These are phyloP conservation scores for Plebejus argus DNA, from an alignment of 2,888 invertebrate species.

Conservation along the genomic window DNA sequence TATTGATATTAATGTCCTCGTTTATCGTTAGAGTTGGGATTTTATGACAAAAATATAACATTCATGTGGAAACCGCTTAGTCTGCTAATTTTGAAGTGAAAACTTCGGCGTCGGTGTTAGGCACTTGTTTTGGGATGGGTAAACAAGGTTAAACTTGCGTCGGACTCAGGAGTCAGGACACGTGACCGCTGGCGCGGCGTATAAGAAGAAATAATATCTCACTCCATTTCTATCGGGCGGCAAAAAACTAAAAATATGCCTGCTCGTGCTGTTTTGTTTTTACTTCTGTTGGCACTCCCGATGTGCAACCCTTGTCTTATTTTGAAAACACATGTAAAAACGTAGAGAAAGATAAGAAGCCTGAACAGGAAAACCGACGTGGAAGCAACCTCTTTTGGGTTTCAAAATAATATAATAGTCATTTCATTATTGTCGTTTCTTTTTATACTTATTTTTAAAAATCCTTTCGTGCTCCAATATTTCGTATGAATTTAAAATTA, in stretches of 20 bases:
- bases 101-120: neutral
- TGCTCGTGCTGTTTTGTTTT: neutral
- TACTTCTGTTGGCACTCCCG: neutral
- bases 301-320: neutral
- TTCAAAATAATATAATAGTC: neutral
- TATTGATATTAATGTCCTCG: constrained; percentile 12
- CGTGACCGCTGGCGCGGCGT: too few species aligned
- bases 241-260: too few species aligned
- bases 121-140: too few species aligned
- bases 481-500: neutral
- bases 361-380: neutral
- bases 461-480: neutral
- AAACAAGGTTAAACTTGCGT: too few species aligned
- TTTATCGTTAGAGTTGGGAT: neutral
- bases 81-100: neutral
- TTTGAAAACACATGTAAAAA: neutral
- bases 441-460: neutral
- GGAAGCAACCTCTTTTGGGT: neutral
- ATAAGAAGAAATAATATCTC: too few species aligned
- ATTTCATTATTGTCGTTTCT: neutral
- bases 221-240: too few species aligned
- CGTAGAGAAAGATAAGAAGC: neutral
- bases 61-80: neutral
- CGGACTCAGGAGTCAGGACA: too few species aligned
- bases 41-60: neutral